Evolutionary conservation across 2,797 vertebrate species (phyloP).

Genomic region (Chaetophractus vellerosus): DNA sequence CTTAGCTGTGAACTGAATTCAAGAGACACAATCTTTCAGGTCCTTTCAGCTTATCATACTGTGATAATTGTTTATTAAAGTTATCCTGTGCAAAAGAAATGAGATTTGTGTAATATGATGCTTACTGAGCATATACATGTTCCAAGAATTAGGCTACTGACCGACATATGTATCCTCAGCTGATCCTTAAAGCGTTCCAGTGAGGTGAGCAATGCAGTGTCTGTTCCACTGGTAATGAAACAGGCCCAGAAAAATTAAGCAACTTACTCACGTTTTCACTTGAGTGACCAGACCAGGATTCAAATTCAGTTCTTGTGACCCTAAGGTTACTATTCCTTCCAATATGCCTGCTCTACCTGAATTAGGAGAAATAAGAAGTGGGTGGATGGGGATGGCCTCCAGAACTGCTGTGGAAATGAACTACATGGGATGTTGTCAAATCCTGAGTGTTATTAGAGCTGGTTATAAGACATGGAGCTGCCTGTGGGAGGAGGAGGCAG

Average conservation of each 20-base stretch:
- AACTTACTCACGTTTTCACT: background rate
- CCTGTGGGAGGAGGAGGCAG: background rate
- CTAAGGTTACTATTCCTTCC: background rate
- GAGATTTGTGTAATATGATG: background rate
- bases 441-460: rapidly evolving
- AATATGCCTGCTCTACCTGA: background rate
- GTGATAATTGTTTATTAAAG: background rate
- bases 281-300: background rate
- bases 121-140: background rate
- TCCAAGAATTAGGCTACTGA: background rate
- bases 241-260: background rate
- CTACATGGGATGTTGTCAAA: background rate
- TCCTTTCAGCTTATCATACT: background rate
- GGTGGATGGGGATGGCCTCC: background rate
- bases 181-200: background rate
- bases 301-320: background rate
- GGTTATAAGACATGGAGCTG: background rate
- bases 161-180: background rate
- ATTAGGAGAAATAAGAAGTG: background rate
- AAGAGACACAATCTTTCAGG: background rate
- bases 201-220: background rate
- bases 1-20: background rate
- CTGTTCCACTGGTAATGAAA: background rate
- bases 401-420: background rate
- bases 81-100: background rate